Conservation (phyloP, 2,113 vertebrate genomes). For the Xenopus borealis region DNA sequence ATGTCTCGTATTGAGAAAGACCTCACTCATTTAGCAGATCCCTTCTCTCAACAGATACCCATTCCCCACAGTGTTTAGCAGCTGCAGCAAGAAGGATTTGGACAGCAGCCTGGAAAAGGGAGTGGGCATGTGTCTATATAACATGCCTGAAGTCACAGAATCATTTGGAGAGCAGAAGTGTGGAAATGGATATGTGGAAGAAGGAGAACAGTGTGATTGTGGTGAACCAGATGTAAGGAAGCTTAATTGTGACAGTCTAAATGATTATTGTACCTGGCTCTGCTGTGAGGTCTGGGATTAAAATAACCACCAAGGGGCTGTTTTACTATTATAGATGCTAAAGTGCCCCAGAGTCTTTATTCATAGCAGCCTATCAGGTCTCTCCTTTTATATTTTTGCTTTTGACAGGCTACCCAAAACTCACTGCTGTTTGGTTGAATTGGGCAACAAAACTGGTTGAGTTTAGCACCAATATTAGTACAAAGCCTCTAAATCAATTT, state of each 20-base stretch:
- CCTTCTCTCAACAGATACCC: conserved; percentile 71
- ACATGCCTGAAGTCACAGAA: conserved; percentile 89
- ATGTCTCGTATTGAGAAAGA: conserved; percentile 17
- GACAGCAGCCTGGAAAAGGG: conserved; percentile 90
- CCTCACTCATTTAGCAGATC: conserved; percentile 19
- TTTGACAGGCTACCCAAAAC: not conserved
- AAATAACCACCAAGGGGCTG: too few relatives aligned
- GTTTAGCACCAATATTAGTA: too few relatives aligned
- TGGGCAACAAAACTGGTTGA: not conserved
- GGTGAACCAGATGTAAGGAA: conserved; percentile 84
- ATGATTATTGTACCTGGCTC: too few relatives aligned
- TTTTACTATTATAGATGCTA: too few relatives aligned
- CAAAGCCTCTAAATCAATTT: too few relatives aligned
- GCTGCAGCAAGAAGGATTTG: conserved; percentile 92
- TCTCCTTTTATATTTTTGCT: too few relatives aligned
- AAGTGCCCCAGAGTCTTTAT: not conserved
- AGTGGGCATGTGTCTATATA: conserved; percentile 94
- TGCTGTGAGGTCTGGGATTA: too few relatives aligned
- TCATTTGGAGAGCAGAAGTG: conserved; percentile 91
- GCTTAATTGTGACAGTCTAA: not conserved
- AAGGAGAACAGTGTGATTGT: conserved; percentile 94
- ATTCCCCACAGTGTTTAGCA: conserved; percentile 92
- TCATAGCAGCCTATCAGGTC: too few relatives aligned
- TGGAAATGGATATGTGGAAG: conserved; percentile 93
- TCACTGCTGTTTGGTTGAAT: not conserved